Base-by-base conservation (phyloP, 2,113 vertebrate genomes). In the Asarcornis scutulata region DNA sequence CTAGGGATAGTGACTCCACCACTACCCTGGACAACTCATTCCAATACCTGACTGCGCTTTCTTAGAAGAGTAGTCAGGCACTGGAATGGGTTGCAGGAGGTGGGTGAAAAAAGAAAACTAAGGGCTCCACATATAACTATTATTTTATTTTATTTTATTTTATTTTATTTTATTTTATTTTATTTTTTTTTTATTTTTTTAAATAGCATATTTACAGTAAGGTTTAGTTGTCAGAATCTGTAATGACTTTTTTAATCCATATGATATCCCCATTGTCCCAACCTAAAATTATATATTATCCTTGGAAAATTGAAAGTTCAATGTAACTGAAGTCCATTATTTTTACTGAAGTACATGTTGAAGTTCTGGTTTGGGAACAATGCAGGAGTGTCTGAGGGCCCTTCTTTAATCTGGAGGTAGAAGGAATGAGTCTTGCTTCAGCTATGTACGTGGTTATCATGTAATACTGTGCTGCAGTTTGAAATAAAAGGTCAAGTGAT, bases 371-470 rank as follows among this genome's bases (percentile, higher is more conserved):
- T 67, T 63, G 42, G 60, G 75, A 88, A 81, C 21, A 11, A 6
- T 9, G 5, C 32, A 59, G 17, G 25, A 66, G 56, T 31, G 12
- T 53, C 59, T 52, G 40, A 86, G 22, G n/a, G 8, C 3, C 38
- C 11, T 75, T 68, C 52, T 50, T 63, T 53, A 69, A 14, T 13
- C 23, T 67, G 31, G 90, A 22, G 27, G 9, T 16, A 58, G 25
- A 1, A 20, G 55, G 16, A 89, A 17, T 25, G 56, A 38, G 18
- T 42, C 52, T 81, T 59, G 25, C 13, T 78, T 16, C 56, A 86
- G 17, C 27, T 72, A 7, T 1, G 1, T 8, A 27, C 3, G 3
- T 5, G 4, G 55, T 18, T 22, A 44, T 42, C 27, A 46, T 34
- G 84, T 64, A 56, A 21, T 7, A 21, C 25, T 40, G 40, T 55